Evolutionary conservation across 2,113 vertebrate species (phyloP), one percentile per base, ranked within the genome.

Genomic region (Artemisiospiza belli): DNA sequence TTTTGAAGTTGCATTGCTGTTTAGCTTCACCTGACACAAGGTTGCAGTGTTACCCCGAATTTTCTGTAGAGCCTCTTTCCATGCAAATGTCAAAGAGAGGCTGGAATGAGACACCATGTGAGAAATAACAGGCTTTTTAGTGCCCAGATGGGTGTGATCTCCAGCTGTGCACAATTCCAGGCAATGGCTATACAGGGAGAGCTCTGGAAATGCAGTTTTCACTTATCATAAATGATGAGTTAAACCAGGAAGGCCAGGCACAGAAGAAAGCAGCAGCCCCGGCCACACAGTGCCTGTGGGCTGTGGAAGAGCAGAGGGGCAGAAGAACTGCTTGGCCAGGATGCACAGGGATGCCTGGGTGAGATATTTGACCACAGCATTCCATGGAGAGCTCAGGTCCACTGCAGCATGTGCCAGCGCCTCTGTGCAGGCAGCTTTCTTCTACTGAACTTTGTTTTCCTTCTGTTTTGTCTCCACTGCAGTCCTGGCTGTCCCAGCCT

Each of bases 11-110:
- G 33, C 13, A 7, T 10, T 4, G 5, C 20, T 46, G 1, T 67
- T 96, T 59, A 77, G 27, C 64, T 67, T 95, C 84, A 82, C 39
- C 77, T 87, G 74, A 84, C 91, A 78, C 19, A 83, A 91, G 84
- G 81, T 87, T 74, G 55, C 77, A 89, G 61, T 8, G 8, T 80
- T 77, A 57, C 30, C 44, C 31, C 46, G 52, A 31, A 19, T 89
- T 58, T 95, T 58, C 64, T 35, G n/a, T 75, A 39, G 75, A 81
- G 12, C 43, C 11, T 62, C 47, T 84, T 74, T n/a, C 19, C 27
- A 12, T 39, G 19, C 5, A 59, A 37, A 46, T 17, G 4, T 20
- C 55, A 59, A n/a, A 49, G 25, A 41, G 58, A 73, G 79, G 49
- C 39, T 74, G 39, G 28, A 59, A 70, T 30, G 21, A 78, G 37